These are phyloP conservation scores for Trichomycterus rosablanca DNA, from an alignment of 2,113 vertebrate genomes.

Conservation along the genomic window DNA sequence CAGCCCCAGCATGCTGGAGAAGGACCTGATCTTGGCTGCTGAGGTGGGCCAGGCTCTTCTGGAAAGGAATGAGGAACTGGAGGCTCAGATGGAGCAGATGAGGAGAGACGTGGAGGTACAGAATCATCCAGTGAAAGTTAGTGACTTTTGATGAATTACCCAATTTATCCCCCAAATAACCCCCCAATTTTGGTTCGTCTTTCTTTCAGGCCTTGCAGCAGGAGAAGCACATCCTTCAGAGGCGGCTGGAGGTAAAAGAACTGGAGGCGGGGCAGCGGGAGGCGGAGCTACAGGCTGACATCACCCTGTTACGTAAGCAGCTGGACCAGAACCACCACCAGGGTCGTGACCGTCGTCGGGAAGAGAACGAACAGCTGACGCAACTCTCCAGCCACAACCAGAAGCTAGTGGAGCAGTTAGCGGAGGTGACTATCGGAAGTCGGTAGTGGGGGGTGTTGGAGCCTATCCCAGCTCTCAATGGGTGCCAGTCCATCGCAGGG, in stretches of 20 bases:
- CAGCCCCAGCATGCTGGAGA: constrained; percentile 59
- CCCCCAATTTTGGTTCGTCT: too few species aligned
- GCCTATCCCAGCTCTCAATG: too few species aligned
- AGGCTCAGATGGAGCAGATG: constrained; percentile 57
- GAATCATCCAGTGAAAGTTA: too few species aligned
- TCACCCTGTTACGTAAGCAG: constrained; percentile 51
- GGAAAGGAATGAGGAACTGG: constrained; percentile 72
- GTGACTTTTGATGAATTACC: too few species aligned
- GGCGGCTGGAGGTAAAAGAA: constrained; percentile 62
- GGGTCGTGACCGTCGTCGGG: constrained; percentile 57
- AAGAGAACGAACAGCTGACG: constrained; percentile 65
- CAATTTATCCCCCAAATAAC: too few species aligned
- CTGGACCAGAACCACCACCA: constrained; percentile 60
- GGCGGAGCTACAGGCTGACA: constrained; percentile 61
- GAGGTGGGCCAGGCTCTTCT: constrained; percentile 71
- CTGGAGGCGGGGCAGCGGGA: constrained; percentile 62
- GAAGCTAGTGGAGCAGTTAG: constrained; percentile 70
- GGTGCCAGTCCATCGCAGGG: too few species aligned
- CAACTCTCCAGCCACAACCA: constrained; percentile 72
- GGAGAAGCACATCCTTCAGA: constrained; percentile 64
- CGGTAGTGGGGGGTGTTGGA: too few species aligned
- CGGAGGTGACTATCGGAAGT: constrained; percentile 61
- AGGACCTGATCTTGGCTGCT: constrained; percentile 71
- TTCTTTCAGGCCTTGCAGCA: constrained; percentile 65
- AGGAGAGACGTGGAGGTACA: constrained; percentile 65